These are phyloP conservation scores for Carterocephalus palaemon DNA, from an alignment of 2,888 invertebrate species.

Conservation along the genomic window DNA sequence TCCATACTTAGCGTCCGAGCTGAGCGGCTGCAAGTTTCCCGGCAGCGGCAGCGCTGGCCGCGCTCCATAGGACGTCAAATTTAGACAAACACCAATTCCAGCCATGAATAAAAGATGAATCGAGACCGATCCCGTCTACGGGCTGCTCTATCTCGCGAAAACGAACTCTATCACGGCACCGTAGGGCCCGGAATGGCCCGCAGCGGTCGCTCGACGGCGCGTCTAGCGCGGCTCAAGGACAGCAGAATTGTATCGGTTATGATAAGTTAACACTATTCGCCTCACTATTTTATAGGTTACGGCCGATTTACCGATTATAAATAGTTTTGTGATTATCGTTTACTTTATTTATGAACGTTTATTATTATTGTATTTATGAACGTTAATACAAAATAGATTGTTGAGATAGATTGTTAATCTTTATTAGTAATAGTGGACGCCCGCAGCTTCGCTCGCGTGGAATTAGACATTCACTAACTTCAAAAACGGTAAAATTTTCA, in stretches of 20 bases:
- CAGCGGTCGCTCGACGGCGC: not conserved
- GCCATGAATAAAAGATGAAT: conserved; percentile 23
- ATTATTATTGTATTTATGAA: not conserved
- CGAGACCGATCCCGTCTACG: conserved; percentile 15
- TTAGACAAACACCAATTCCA: conserved; percentile 24
- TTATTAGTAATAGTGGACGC: too few relatives aligned
- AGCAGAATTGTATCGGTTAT: not conserved
- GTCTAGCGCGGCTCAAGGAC: not conserved
- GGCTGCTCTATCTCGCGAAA: conserved; percentile 14
- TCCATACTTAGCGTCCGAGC: too few relatives aligned
- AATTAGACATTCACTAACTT: too few relatives aligned
- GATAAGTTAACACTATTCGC: not conserved
- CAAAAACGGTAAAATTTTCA: too few relatives aligned
- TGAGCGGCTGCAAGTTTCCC: conserved; percentile 12
- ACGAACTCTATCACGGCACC: conserved; percentile 11
- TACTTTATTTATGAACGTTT: too few relatives aligned
- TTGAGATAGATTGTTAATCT: not conserved
- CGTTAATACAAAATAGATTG: not conserved
- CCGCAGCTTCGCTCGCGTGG: too few relatives aligned
- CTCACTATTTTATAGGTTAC: too few relatives aligned
- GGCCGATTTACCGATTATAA: too few relatives aligned
- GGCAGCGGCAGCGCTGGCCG: conserved; percentile 19
- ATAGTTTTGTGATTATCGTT: too few relatives aligned
- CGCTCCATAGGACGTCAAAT: conserved; percentile 20
- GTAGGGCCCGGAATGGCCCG: conserved; percentile 5